Conservation (phyloP, 2,797 vertebrate species). For the Chaunax sp. region DNA sequence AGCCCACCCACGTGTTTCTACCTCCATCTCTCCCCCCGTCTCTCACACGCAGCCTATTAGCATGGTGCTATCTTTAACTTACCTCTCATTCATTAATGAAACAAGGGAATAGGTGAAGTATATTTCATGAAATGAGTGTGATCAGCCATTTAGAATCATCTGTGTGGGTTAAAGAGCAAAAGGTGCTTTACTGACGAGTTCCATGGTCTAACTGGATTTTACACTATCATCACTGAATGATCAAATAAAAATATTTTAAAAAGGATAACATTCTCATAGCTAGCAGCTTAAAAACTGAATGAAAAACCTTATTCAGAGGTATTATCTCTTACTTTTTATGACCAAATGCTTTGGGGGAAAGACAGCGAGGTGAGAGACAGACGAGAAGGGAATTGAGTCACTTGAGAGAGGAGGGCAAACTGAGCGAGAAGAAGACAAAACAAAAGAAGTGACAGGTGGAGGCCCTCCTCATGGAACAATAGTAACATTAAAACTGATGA, state of each 20-base stretch:
- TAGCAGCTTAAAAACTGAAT: background rate
- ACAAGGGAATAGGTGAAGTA: conserved; percentile 68
- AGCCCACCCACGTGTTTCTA: conserved; percentile 20
- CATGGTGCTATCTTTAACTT: conserved; percentile 74
- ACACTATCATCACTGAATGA: too few species aligned
- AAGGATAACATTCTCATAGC: background rate
- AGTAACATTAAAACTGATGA: conserved; percentile 12
- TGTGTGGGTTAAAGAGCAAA: conserved; percentile 63
- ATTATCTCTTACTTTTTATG: background rate
- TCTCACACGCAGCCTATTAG: conserved; percentile 60
- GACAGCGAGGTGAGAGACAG: conserved; percentile 2
- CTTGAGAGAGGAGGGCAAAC: conserved; percentile 21
- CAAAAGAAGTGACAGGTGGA: conserved; percentile 40
- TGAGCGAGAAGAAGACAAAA: conserved; percentile 7
- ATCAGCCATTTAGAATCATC: conserved; percentile 60
- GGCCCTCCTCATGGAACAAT: conserved; percentile 2
- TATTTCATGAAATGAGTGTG: conserved; percentile 73
- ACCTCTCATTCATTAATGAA: conserved; percentile 75
- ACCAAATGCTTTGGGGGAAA: background rate
- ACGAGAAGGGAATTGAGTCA: conserved; percentile 32
- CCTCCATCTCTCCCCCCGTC: conserved; percentile 46
- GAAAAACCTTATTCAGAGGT: background rate
- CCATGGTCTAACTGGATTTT: conserved; percentile 3
- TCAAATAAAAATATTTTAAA: background rate
- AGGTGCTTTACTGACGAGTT: conserved; percentile 29